Base-by-base conservation (phyloP, 2,797 vertebrate species). In the Enteromius unitaeniatus region DNA sequence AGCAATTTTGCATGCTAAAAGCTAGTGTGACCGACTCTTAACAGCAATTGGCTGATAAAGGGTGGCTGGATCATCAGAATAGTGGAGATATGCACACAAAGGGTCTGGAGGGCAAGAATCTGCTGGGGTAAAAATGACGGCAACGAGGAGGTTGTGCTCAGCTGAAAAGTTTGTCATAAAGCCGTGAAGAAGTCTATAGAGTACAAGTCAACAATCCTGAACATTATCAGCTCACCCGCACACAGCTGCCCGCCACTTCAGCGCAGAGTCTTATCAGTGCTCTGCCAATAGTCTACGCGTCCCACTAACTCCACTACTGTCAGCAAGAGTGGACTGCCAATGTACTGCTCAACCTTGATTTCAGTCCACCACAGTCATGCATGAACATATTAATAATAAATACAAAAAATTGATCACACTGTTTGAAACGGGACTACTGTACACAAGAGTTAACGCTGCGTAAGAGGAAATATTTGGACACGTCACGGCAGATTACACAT, bases 221-320 rank as follows among this genome's bases (percentile, higher is more conserved):
- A 77, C 81, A 91, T 91, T 87, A 91, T 91, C 87, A 87, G 69
- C 47, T 40, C 85, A 87, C 73, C 84, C 85, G 86, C 89, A 91
- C 89, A 92, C 76, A 83, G 58, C 87, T 78, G 80, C 55, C 86
- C 81, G 49, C 85, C 88, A 87, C 80, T 91, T 87, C 86, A 91
- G 89, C 83, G 79, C 86, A 80, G 40, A 37, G 86, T 89, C 92
- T 93, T 93, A 94, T 92, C 93, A 91, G 13, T 19, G 81, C 78
- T 85, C 87, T 85, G 85, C 88, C 88, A 84, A 88, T 70, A 86
- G 86, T 83, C 81, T 86, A 68, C 83, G 69, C 55, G 83, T 81
- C 77, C 78, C 78, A 77, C 81, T 74, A 80, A 85, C 58, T 28
- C 68, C 51, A 64, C 80, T 53, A 73, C 68, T 79, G 85, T 85